Evolutionary conservation across 2,888 invertebrate species (phyloP).

Genomic region (Yponomeuta malinellus): DNA sequence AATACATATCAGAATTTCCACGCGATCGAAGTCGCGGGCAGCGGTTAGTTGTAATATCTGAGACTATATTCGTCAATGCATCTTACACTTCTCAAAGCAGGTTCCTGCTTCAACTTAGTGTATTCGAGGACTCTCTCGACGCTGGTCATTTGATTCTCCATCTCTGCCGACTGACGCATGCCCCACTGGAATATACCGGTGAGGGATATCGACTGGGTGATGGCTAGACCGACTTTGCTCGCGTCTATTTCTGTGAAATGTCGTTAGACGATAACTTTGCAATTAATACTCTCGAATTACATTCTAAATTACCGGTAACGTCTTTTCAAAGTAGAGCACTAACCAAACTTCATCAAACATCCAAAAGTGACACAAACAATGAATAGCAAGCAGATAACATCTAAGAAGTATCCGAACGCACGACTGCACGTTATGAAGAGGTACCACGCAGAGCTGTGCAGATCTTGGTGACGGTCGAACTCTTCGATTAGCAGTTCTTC

Average conservation of each 20-base stretch:
- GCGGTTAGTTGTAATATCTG: too few species aligned
- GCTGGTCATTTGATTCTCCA: conserved; percentile 85
- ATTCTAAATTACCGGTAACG: background rate
- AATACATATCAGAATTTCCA: too few species aligned
- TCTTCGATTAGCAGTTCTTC: conserved; percentile 78
- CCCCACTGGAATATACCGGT: conserved; percentile 85
- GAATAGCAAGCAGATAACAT: conserved; percentile 78
- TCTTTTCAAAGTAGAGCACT: background rate
- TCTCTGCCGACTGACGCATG: conserved; percentile 91
- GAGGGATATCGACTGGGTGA: conserved; percentile 78
- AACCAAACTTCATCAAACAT: conserved; percentile 68
- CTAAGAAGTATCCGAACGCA: conserved; percentile 80
- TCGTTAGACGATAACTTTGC: background rate
- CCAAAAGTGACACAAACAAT: conserved; percentile 79
- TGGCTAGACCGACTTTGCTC: conserved; percentile 78
- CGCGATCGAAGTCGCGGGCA: too few species aligned
- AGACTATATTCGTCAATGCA: too few species aligned
- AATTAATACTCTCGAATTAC: background rate
- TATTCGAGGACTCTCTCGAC: conserved; percentile 88
- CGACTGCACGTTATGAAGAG: conserved; percentile 79
- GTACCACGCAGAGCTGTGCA: conserved; percentile 81
- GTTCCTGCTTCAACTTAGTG: conserved; percentile 71
- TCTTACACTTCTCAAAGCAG: conserved; percentile 53
- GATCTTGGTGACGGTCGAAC: conserved; percentile 76
- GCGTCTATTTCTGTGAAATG: conserved; percentile 62